Evolutionary conservation across 1,140 invertebrate genomes (phyloP), one percentile per base, ranked within the genome.

Genomic region (Brevipalpus yothersi): DNA sequence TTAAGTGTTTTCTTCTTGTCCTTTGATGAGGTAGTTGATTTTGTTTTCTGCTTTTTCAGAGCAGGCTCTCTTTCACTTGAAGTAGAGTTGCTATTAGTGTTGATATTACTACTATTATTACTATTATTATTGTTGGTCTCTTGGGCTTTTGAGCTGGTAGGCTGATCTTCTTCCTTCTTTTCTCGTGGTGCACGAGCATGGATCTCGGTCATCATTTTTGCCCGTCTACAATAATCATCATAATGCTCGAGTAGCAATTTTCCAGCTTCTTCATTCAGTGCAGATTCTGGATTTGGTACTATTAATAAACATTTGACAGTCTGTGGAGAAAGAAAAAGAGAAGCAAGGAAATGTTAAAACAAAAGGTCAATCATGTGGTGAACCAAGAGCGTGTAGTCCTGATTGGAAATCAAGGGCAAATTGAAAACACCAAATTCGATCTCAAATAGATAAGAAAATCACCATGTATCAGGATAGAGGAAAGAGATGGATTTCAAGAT

Each of bases 231-330:
- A 73, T 91, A 92, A 70, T 89, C 85, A 69, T 90, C 84, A 69
- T 92, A 92, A 67, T 85, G 82, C 72, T 91, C 87, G 64, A 91
- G 72, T 58, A 92, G 73, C 66, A 92, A 74, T 74, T 88, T 90
- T 40, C 88, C 87, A 61, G 88, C 88, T 43, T 92, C 87, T 74
- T 90, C 87, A 71, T 92, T 93, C 57, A 93, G 75, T 45, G 88
- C 88, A 62, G 87, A 91, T 75, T 93, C 88, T 2, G 88, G 81
- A 78, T 93, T 93, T 67, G 88, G 88, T 66, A 89, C 85, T 71
- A 91, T 92, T 57, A 91, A 75, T 65, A 92, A 76, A 76, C 87
- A 91, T 75, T 91, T 91, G 55, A 91, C 80, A 53, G 86, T 89
- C 79, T 86, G 68, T 39, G 79, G 76, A 42, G 1, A 57, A 23